Base-by-base conservation (phyloP, 2,797 vertebrate species). In the Alcedo quadribrachys region DNA sequence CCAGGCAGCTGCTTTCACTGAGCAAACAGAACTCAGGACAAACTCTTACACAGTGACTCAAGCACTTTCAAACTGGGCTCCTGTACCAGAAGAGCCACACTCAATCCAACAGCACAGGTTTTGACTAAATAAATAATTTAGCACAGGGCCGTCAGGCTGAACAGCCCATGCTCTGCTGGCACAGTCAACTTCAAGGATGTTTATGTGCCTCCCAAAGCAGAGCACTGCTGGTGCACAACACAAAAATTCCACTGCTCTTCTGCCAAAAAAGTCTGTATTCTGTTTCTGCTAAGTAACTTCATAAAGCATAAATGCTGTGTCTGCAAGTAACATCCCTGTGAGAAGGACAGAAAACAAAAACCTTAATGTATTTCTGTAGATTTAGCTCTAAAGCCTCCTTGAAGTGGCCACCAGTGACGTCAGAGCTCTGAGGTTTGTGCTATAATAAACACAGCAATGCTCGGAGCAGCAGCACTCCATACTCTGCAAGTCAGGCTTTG, bases 151-250 rank as follows among this genome's bases (percentile, higher is more conserved):
- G 11, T 37, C 48, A 30, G 55, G 61, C 58, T 87, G 43, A 91
- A 74, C 8, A 70, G 40, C 69, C 65, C 32, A 73, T 61, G 40
- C 20, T 90, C 57, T 63, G 84, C 53, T 86, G 60, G 32, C 51
- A 75, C 7, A 45, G 43, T 27, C 0, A 0, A 12, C 84, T 54
- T 51, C 35, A 55, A 65, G n/a, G 86, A 43, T 22, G 76, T 84
- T 65, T 77, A 30, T 51, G 55, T 51, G 55, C 6, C 32, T 85
- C 81, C 67, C 37, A 14, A 81, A 33, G 54, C 43, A 89, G 35
- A 69, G 50, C 24, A 50, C 22, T 63, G 63, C 32, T 79, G 55
- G 50, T 0, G 0, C 3, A 5, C 0, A 0, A 74, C 22, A 35
- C 48, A 75, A 62, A 92, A 58, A 30, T 27, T 15, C 45, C 24